These are phyloP conservation scores for Chaenodraco wilsoni DNA, from an alignment of 2,797 vertebrate species.

Conservation along the genomic window DNA sequence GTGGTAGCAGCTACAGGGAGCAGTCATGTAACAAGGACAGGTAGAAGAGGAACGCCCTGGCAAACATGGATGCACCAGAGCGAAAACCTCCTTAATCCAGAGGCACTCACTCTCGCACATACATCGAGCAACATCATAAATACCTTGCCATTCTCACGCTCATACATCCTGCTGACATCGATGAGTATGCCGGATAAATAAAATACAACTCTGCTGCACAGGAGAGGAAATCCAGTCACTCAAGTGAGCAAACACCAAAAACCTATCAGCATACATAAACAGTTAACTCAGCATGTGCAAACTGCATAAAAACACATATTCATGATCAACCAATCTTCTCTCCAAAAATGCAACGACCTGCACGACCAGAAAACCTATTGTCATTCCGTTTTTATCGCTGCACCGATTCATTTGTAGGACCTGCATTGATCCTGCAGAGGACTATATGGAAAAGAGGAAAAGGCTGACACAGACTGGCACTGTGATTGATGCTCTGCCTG, in stretches of 20 bases:
- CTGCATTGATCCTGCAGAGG: constrained; percentile 54
- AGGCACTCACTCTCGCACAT: constrained; percentile 34
- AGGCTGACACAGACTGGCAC: constrained; percentile 60
- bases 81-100: constrained; percentile 51
- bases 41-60: constrained; percentile 61
- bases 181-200: constrained; percentile 5
- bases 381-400: constrained; percentile 55
- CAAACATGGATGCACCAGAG: constrained; percentile 54
- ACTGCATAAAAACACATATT: not conserved
- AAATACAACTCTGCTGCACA: constrained; percentile 16
- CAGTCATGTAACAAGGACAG: constrained; percentile 76
- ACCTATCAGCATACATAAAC: constrained; percentile 39
- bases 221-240: constrained; percentile 38
- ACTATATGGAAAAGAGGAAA: constrained; percentile 43
- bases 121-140: constrained; percentile 49
- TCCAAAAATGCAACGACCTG: constrained; percentile 30
- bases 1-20: constrained; percentile 76
- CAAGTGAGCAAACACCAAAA: constrained; percentile 21
- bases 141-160: constrained; percentile 11
- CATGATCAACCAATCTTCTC: constrained; percentile 30
- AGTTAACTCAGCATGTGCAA: constrained; percentile 22
- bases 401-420: constrained; percentile 61
- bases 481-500: constrained; percentile 72
- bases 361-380: constrained; percentile 31
- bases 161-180: constrained; percentile 45